These are phyloP conservation scores for Phymorhynchus buccinoides DNA, from an alignment of 1,140 invertebrate genomes.

Conservation along the genomic window DNA sequence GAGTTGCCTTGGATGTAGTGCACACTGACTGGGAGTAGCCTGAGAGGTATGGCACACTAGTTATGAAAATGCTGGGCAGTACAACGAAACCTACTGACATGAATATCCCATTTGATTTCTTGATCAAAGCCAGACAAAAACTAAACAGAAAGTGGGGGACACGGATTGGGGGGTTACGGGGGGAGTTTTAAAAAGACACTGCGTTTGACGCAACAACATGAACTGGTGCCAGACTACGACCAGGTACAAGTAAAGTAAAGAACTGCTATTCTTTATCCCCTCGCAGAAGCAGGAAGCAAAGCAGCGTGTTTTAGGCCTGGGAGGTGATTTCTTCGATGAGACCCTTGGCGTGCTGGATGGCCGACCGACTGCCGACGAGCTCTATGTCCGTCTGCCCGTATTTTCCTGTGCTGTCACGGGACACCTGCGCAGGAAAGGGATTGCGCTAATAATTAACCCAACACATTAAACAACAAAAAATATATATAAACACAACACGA, in stretches of 20 bases:
- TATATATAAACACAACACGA: too few relatives aligned
- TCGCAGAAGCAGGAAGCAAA: not conserved
- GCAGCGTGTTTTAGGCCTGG: conserved; percentile 23
- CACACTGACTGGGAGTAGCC: not conserved
- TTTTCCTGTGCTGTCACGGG: conserved; percentile 28
- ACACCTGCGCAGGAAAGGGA: too few relatives aligned
- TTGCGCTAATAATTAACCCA: too few relatives aligned
- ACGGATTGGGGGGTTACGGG: too few relatives aligned
- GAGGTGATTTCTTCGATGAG: conserved; percentile 25
- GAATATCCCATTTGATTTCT: not conserved
- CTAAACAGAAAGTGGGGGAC: not conserved
- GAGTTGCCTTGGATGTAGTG: too few relatives aligned
- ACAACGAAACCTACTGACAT: not conserved
- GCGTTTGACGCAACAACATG: not conserved
- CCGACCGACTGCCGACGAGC: conserved; percentile 25
- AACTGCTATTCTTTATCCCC: not conserved
- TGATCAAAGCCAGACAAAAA: conserved; percentile 3
- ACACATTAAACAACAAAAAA: too few relatives aligned
- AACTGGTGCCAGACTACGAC: conserved; percentile 2
- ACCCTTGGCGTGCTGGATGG: conserved; percentile 10
- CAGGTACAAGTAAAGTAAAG: not conserved
- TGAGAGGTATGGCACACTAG: not conserved
- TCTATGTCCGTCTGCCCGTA: conserved; percentile 34
- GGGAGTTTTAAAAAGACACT: not conserved
- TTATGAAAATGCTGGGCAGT: not conserved